Evolutionary conservation across 2,888 invertebrate species (phyloP), one percentile per base, ranked within the genome.

Genomic region (Tipula confusa): DNA sequence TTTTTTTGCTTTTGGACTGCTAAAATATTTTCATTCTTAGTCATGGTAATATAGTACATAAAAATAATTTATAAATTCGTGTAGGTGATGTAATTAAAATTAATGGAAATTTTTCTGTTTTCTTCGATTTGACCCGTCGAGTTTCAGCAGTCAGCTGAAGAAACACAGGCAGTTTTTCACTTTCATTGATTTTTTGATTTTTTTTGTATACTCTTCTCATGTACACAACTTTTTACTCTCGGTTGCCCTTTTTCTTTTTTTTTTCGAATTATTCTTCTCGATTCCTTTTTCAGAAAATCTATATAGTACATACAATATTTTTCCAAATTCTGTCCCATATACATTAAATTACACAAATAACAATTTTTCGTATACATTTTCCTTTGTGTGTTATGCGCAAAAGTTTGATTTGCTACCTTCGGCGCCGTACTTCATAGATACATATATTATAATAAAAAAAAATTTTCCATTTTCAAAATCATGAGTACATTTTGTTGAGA

Each of bases 181-280:
- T 64, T 64, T 64, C 64, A 64, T 64, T 64, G 64, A 64, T 64
- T 64, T 64, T 64, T 64, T 64, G 64, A 64, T 24, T 64, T 64
- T 64, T 64, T 64, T n/a, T n/a, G n/a, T n/a, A n/a, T n/a, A 9
- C 64, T 64, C 64, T 64, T 64, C 64, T 64, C 64, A 7, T 24
- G 13, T 64, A 43, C 43, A 43, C 15, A 43, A 43, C n/a, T 36
- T 13, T 24, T 64, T 64, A 64, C 64, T 64, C 64, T 64, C 64
- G 24, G 64, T 64, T 64, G 64, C 24, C 64, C 64, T 24, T 64
- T 64, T n/a, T n/a, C n/a, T n/a, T n/a, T n/a, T n/a, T n/a, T n/a
- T 64, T 64, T 64, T 64, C 9, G 24, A 24, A 11, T 9, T 11
- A 9, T 64, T 64, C 64, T 64, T 64, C 64, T 64, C 64, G 64